Evolutionary conservation across 2,797 vertebrate species (phyloP).

Genomic region (Coilia nasus): DNA sequence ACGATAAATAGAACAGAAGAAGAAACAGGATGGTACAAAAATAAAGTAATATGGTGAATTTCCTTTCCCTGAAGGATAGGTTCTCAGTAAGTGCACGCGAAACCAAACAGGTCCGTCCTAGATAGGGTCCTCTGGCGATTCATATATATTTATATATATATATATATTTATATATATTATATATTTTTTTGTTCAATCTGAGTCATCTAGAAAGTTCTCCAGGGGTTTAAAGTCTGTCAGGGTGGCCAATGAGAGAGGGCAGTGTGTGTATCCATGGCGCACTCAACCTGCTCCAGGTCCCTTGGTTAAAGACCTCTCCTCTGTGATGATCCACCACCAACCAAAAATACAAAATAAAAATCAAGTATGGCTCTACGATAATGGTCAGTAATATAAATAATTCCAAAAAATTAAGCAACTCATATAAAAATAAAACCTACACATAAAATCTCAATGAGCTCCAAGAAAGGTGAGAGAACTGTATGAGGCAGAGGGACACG

Average conservation of each 20-base stretch:
- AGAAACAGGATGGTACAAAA: constrained; percentile 66
- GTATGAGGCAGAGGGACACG: constrained; percentile 64
- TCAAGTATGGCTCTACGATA: constrained; percentile 51
- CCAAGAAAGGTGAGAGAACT: constrained; percentile 58
- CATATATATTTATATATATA: constrained; percentile 24
- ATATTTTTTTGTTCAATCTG: constrained; percentile 40
- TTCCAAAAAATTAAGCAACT: constrained; percentile 41
- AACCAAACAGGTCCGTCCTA: constrained; percentile 62
- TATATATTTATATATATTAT: neutral
- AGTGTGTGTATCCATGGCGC: constrained; percentile 36
- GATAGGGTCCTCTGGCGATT: constrained; percentile 44
- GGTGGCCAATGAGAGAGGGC: constrained; percentile 47
- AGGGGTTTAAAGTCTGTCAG: constrained; percentile 55
- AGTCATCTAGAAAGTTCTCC: constrained; percentile 53
- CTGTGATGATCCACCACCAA: constrained; percentile 11
- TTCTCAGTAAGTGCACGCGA: constrained; percentile 55
- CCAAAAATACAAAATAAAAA: constrained; percentile 38
- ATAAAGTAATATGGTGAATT: constrained; percentile 62
- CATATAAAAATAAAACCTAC: constrained; percentile 49
- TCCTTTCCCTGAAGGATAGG: constrained; percentile 53
- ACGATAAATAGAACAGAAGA: constrained; percentile 36
- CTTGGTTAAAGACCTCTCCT: constrained; percentile 45
- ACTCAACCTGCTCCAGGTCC: constrained; percentile 51
- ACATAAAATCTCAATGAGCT: constrained; percentile 54
- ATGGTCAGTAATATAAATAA: constrained; percentile 48